Evolutionary conservation across 2,797 vertebrate genomes (phyloP), one percentile per base, ranked within the genome.

Genomic region (Lepus oiostolus): DNA sequence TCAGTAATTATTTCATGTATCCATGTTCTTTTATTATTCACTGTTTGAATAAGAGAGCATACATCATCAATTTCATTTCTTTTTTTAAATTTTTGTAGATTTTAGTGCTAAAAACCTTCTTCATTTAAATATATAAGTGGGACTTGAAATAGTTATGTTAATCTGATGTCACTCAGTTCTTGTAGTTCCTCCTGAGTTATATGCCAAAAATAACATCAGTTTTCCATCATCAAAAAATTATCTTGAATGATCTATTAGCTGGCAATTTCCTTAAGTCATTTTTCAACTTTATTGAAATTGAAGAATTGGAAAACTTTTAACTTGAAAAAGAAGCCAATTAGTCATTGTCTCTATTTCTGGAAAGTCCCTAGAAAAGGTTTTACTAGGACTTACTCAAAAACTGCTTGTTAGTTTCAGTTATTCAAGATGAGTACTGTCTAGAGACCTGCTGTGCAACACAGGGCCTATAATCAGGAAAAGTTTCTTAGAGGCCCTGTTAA

Each of bases 131-230:
- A 75, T 38, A 11, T 88, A 87, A 70, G 63, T 88, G 17, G 47
- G 2, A 50, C 24, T 88, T 91, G 32, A 67, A 84, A 84, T 21
- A 89, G 32, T 86, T 88, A 16, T 72, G 28, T 90, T 84, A 71
- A 65, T 32, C 26, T 92, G 67, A 72, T 92, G 24, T 71, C 63
- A 87, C 89, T 80, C 47, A 77, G 47, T 89, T 84, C 72, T 95
- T 88, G 90, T 83, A 92, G 76, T 84, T 88, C 60, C 80, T 96
- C 76, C 54, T 54, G n/a, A 71, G 22, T 92, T 80, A 22, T 21
- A 65, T 91, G 93, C 91, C 80, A 95, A 94, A 88, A 96, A 75
- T 81, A 85, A 92, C 28, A 70, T 74, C 50, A 83, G 47, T 95
- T 93, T 81, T 84, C 83, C 90, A 28, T 96, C 93, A 87, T 89